Evolutionary conservation across 2,888 invertebrate species (phyloP), one percentile per base, ranked within the genome.

Genomic region (Eilema griseolum): DNA sequence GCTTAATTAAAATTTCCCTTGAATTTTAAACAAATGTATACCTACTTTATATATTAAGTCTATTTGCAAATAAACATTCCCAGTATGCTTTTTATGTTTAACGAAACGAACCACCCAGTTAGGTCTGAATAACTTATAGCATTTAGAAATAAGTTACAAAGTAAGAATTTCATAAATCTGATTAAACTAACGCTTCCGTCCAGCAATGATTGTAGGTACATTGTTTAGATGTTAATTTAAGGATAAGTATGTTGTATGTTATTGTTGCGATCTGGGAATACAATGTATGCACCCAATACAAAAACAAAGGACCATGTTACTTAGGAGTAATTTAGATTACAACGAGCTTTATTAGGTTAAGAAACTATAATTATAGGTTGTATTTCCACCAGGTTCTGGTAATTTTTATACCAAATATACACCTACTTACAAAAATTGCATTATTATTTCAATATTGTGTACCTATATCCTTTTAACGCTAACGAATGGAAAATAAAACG

Each of bases 361-460:
- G 87, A n/a, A n/a, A 86, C 83, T 84, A 85, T 89, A 89, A 88
- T 85, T 88, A 85, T 88, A 85, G 88, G 86, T 90, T 88, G 86
- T 86, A 86, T 89, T 89, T 88, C 88, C 85, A 85, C 85, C 83
- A 88, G 84, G 86, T 74, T 90, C 88, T 87, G 88, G 89, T 88
- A 88, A 88, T 88, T 92, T 92, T 94, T 93, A 93, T 93, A 93
- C 95, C 95, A 95, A 95, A 95, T 94, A 95, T 93, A 95, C 88
- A 88, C 86, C 85, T 86, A 86, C 83, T 78, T 72, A 80, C 68
- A 74, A 73, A 77, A 72, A 70, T 66, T 67, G 69, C 66, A 59
- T 79, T 77, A 69, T 82, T 78, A 69, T 74, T 80, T 76, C 37
- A 46, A 46, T 41, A 46, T 46, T 46, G 41, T 20, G 37, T 37